A percentile compares a stretch with the other conserved stretches of the same genome.
Evolutionary conservation across 2,797 vertebrate genomes (phyloP).

Genomic region (Anguilla anguilla): DNA sequence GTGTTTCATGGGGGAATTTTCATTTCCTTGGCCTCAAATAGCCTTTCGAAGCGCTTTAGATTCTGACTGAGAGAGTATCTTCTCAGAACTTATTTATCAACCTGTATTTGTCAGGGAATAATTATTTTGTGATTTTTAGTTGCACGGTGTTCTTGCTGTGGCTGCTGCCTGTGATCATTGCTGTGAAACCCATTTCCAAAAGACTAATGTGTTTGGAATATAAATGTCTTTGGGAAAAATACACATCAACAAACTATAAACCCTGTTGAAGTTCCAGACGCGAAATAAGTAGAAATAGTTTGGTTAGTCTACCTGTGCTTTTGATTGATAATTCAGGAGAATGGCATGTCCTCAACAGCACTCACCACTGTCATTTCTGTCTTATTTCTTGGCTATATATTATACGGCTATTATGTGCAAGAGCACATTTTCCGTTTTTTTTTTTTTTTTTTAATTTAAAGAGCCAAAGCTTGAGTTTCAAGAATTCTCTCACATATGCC

Average conservation of each 20-base stretch:
- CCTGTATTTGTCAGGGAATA: conserved; percentile 39
- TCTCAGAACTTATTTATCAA: conserved; percentile 35
- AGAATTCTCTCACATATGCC: background rate
- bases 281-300: background rate
- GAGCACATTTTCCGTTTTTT: background rate
- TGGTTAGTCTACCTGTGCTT: background rate
- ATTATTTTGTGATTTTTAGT: conserved; percentile 8
- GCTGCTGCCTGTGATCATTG: background rate
- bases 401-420: background rate
- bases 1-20: background rate
- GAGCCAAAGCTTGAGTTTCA: background rate
- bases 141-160: background rate
- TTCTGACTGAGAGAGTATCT: conserved; percentile 28
- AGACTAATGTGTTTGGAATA: background rate
- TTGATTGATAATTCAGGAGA: too few species aligned
- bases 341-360: too few species aligned
- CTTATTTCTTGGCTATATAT: too few species aligned
- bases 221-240: conserved; percentile 32
- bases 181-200: background rate
- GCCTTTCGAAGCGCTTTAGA: conserved; percentile 34
- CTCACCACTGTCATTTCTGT: too few species aligned
- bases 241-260: background rate
- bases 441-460: background rate
- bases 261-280: background rate
- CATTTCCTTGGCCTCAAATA: conserved; percentile 39